phyloP scores from a whole-genome alignment of 2,888 invertebrate genomes.

The Calliopum simillimum region DNA sequence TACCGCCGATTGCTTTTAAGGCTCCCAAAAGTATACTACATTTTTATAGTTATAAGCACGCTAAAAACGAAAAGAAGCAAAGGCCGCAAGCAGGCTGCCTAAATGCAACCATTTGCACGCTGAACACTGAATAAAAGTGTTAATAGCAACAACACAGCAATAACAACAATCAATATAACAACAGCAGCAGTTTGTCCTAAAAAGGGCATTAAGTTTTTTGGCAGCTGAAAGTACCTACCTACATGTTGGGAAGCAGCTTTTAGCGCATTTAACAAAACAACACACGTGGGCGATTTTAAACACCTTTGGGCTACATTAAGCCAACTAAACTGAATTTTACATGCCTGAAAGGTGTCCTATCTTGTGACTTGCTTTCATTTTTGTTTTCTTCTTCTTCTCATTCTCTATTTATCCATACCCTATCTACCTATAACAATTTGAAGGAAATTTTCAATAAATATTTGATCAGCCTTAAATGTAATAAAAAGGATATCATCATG shows the following conservation, averaged over 20 bases:
- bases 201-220: conserved; percentile 9
- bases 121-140: not conserved
- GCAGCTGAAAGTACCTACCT: not conserved
- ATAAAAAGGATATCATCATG: conserved; percentile 13
- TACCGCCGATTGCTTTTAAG: conserved; percentile 22
- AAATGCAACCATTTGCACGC: conserved; percentile 9
- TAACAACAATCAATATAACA: not conserved
- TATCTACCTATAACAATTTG: no score
- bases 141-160: not conserved
- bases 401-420: no score
- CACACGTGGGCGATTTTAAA: conserved; percentile 22
- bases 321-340: no score
- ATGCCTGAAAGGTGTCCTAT: no score
- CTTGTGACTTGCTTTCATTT: no score
- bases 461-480: conserved; percentile 21
- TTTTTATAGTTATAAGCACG: conserved; percentile 5
- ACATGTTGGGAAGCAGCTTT: not conserved
- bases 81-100: not conserved
- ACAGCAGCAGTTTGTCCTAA: conserved; percentile 10
- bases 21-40: conserved; percentile 25
- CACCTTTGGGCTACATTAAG: conserved; percentile 1
- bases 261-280: not conserved
- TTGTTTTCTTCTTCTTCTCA: no score
- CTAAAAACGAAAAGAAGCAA: conserved; percentile 1
- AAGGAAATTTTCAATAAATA: conserved; percentile 2